These are phyloP conservation scores for Laticauda colubrina DNA, from an alignment of 2,113 vertebrate species.

Conservation along the genomic window DNA sequence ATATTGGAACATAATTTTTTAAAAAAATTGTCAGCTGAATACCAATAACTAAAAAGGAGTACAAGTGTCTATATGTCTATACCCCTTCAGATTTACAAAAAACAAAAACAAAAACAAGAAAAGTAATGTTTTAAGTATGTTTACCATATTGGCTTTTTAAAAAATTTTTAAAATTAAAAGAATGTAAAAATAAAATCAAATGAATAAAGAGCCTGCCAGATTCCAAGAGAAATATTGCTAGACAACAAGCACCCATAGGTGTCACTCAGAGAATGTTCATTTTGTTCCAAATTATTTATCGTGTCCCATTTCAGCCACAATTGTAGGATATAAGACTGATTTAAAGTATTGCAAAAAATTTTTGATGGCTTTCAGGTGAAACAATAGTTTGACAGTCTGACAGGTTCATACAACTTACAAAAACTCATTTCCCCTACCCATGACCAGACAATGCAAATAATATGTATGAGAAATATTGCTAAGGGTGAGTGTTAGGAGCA, in stretches of 20 bases:
- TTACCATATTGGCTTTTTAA: background rate
- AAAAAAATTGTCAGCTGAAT: background rate
- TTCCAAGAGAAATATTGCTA: background rate
- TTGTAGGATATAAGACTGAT: background rate
- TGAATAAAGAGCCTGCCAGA: background rate
- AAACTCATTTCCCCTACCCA: background rate
- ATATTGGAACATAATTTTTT: background rate
- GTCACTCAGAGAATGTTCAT: background rate
- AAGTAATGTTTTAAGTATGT: background rate
- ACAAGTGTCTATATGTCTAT: background rate
- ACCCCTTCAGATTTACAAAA: background rate
- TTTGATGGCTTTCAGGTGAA: background rate
- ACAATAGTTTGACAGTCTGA: background rate
- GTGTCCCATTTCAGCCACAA: background rate
- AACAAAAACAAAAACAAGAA: background rate
- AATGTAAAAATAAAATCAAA: background rate
- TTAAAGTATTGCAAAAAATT: background rate
- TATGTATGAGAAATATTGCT: background rate
- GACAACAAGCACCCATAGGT: background rate
- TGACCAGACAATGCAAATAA: background rate
- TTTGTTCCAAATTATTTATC: background rate
- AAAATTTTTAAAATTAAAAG: background rate
- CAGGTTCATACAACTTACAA: background rate
- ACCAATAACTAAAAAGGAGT: background rate
- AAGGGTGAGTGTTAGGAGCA: background rate